Base-by-base conservation (phyloP, 92 coral and sea anemone species). In the Scolanthus callimorphus region DNA sequence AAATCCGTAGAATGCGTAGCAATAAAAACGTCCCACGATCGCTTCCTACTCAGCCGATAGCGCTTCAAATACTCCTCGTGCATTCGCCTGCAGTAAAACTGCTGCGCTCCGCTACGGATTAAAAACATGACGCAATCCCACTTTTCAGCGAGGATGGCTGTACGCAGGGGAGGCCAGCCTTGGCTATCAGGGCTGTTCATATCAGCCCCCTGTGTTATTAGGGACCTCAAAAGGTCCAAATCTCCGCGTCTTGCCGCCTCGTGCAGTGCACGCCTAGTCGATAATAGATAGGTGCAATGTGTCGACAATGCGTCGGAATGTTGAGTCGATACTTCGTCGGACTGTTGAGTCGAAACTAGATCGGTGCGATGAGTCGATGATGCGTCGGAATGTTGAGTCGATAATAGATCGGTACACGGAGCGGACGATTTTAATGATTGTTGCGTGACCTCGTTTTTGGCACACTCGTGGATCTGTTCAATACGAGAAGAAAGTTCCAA, bases 81-180 rank as follows among this genome's bases (percentile, higher is more conserved):
- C 29, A 72, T 74, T 41, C 55, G 49, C 3, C 56, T 53, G 22
- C 52, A 10, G 45, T 63, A 78, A 71, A 71, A 78, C 34, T 79
- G 79, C 8, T 31, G 55, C 10, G 80, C 79, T 1, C 73, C 79
- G 2, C 55, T 59, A 29, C 71, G 62, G 4, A 78, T 20, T 20
- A 78, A 44, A 19, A 46, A 54, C 6, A 76, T 55, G 1, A 74
- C 80, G 51, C 85, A 79, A 0, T 79, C 69, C 3, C 51, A 30
- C 11, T 64, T 38, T 4, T 76, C 85, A 13, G 59, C 46, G 6
- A 41, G 48, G 56, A 79, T 79, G 15, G 85, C 85, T 1, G 80
- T 56, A 11, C 69, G 71, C 21, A 79, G 25, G 4, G 85, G 85
- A 2, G 85, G 85, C 85, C 84, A 79, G 12, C 85, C 85, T 1